phyloP scores from a whole-genome alignment of 2,113 vertebrate genomes.

The Perca fluviatilis region DNA sequence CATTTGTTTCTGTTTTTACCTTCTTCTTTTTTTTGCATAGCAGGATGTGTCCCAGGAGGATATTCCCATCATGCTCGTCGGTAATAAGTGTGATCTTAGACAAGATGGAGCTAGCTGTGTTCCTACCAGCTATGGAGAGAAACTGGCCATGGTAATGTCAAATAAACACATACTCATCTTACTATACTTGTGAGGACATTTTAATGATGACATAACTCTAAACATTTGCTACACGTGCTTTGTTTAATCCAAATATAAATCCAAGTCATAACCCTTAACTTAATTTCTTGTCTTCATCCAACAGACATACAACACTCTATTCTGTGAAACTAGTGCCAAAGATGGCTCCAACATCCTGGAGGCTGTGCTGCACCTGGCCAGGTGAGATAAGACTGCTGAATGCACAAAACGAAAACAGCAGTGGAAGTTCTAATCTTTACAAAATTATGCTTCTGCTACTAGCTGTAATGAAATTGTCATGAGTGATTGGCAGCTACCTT shows the following conservation, averaged over 20 bases:
- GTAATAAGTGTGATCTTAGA: constrained; percentile 95
- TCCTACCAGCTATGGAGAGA: constrained; percentile 91
- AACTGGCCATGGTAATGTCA: constrained; percentile 93
- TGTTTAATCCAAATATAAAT: constrained; percentile 9
- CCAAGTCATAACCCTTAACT: not conserved
- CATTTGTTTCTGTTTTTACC: not conserved
- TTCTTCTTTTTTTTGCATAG: not conserved
- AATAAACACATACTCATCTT: not conserved
- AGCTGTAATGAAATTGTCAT: not conserved
- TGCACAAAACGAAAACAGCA: not conserved
- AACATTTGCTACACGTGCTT: not conserved
- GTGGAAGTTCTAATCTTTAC: not conserved
- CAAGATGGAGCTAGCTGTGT: constrained; percentile 84
- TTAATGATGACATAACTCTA: not conserved
- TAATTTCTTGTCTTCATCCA: constrained; percentile 21
- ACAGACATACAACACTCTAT: constrained; percentile 90
- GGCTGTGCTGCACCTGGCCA: constrained; percentile 93
- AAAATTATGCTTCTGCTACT: not conserved
- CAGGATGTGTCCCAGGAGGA: constrained; percentile 90
- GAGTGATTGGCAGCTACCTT: not conserved
- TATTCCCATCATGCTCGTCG: constrained; percentile 97
- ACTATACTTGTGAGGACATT: not conserved
- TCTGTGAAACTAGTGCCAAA: constrained; percentile 96
- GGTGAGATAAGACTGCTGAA: constrained; percentile 79
- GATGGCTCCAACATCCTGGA: constrained; percentile 92